Percentiles rank a stretch among this genome's conserved stretches.
phyloP scores from a whole-genome alignment of 2,888 invertebrate species.

The Invenusta paracnida region DNA sequence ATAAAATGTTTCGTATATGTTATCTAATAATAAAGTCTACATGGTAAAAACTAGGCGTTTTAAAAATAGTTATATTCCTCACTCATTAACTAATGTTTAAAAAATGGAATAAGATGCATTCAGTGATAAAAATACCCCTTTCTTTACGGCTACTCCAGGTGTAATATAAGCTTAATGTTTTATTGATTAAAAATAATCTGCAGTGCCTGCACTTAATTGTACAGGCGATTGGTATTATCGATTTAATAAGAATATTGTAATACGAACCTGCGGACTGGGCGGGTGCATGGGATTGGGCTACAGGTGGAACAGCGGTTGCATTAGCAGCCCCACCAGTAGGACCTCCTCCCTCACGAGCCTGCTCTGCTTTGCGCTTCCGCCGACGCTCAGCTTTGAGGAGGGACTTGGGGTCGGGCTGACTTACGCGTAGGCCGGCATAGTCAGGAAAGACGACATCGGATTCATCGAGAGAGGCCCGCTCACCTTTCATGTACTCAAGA shows the following conservation, averaged over 20 bases:
- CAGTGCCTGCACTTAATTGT: no score
- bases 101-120: no score
- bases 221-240: no score
- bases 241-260: neutral
- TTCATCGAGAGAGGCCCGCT: constrained; percentile 58
- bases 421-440: constrained; percentile 43
- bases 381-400: constrained; percentile 41
- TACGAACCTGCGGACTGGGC: neutral
- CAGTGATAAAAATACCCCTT: no score
- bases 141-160: no score
- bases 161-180: no score
- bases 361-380: constrained; percentile 42
- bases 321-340: constrained; percentile 34
- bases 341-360: neutral
- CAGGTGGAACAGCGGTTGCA: neutral
- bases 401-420: constrained; percentile 44
- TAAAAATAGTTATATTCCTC: no score
- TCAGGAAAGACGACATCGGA: constrained; percentile 58
- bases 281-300: neutral
- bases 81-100: no score
- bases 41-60: no score
- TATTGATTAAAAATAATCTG: no score
- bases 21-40: no score
- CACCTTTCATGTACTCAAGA: constrained; percentile 84
- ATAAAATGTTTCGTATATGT: no score